These are phyloP conservation scores for Protobothrops flavoviridis DNA, from an alignment of 2,113 vertebrate species.

Conservation along the genomic window DNA sequence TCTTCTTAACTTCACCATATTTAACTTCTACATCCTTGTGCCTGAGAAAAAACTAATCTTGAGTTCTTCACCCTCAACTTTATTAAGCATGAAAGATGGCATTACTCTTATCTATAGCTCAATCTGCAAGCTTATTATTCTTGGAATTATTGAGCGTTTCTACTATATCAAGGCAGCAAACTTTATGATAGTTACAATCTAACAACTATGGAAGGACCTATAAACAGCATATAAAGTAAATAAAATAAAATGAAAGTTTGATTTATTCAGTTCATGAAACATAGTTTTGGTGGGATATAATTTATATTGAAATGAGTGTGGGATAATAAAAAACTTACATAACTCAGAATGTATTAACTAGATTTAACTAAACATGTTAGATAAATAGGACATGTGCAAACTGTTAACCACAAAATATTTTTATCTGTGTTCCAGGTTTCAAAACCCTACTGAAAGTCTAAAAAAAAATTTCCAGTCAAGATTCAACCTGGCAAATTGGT, in stretches of 20 bases:
- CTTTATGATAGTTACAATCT: background rate
- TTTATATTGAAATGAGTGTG: background rate
- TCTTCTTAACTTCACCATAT: background rate
- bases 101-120: background rate
- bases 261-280: background rate
- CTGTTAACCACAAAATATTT: background rate
- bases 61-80: background rate
- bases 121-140: background rate
- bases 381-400: background rate
- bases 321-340: background rate
- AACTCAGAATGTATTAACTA: background rate
- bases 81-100: background rate
- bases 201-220: background rate
- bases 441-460: background rate
- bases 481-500: background rate
- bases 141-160: background rate
- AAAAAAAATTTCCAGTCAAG: background rate
- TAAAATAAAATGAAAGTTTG: background rate
- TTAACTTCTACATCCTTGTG: background rate
- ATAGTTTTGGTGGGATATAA: background rate
- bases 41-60: background rate
- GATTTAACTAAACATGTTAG: background rate
- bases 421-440: constrained; percentile 42
- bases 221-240: background rate
- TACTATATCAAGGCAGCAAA: background rate